phyloP scores from a whole-genome alignment of 2,113 vertebrate genomes.

The Dromiciops gliroides region DNA sequence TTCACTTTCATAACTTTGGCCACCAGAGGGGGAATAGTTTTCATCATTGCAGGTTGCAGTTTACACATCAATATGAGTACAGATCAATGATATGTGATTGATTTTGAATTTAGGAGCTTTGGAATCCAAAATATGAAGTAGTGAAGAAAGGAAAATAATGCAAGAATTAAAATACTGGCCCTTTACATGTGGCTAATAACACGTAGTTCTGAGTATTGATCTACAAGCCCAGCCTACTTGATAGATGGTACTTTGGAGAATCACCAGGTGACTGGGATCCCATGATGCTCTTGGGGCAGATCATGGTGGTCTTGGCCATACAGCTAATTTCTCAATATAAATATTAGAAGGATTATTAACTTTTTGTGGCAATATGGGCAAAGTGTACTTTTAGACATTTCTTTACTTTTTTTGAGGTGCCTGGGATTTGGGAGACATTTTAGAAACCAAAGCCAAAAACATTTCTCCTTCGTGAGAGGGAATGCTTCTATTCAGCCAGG shows the following conservation, averaged over 20 bases:
- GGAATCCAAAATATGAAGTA: neutral
- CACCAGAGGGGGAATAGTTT: constrained; percentile 1
- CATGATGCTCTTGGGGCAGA: neutral
- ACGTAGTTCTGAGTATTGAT: neutral
- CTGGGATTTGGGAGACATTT: neutral
- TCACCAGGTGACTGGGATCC: constrained; percentile 3
- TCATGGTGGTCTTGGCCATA: constrained; percentile 34
- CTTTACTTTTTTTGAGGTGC: neutral
- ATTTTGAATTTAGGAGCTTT: neutral
- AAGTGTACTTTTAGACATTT: constrained; percentile 36
- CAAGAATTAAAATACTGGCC: neutral
- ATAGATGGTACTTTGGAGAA: constrained; percentile 36
- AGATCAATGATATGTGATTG: neutral
- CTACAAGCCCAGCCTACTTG: constrained; percentile 46
- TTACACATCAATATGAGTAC: neutral
- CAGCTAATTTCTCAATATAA: constrained; percentile 58
- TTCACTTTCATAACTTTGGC: neutral
- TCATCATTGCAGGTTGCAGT: neutral
- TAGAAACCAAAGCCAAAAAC: constrained; percentile 48
- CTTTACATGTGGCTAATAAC: neutral
- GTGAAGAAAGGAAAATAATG: neutral
- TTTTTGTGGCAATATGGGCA: neutral
- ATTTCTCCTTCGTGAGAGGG: constrained; percentile 27
- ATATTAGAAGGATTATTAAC: neutral
- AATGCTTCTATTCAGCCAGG: constrained; percentile 42